Conservation (phyloP, 2,888 invertebrate species). For the Fissipunctia ypsillon region DNA sequence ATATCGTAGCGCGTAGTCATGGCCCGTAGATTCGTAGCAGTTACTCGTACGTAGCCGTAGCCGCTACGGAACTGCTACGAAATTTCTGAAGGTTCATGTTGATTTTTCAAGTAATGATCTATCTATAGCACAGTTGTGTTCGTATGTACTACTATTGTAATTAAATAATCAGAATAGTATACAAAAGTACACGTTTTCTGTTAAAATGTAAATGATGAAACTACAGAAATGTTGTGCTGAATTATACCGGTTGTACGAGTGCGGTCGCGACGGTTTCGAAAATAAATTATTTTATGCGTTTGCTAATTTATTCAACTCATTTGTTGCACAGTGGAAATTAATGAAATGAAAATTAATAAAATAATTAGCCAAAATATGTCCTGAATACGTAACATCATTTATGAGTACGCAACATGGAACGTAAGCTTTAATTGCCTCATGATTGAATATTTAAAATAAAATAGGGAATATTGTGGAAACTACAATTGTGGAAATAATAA, state of each 20-base stretch:
- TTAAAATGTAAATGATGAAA: conserved; percentile 33
- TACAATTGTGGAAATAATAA: neutral
- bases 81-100: neutral
- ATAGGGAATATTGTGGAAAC: conserved; percentile 10
- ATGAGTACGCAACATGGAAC: conserved; percentile 15
- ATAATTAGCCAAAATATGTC: conserved; percentile 52
- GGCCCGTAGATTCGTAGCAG: conserved; percentile 7
- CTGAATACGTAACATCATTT: conserved; percentile 41
- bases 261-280: conserved; percentile 47
- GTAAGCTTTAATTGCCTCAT: conserved; percentile 20
- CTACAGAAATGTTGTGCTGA: conserved; percentile 22
- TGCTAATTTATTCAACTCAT: conserved; percentile 58
- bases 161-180: conserved; percentile 1
- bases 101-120: neutral
- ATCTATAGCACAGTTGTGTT: neutral
- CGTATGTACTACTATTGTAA: neutral
- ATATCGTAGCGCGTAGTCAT: conserved; percentile 17
- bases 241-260: conserved; percentile 34
- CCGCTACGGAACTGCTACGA: conserved; percentile 11
- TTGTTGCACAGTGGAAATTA: conserved; percentile 55
- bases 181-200: conserved; percentile 13
- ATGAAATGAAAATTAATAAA: conserved; percentile 57
- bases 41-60: neutral
- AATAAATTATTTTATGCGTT: conserved; percentile 57
- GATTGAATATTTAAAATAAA: conserved; percentile 31